Conservation (phyloP, 2,888 invertebrate genomes). For the Pandemis heparana region DNA sequence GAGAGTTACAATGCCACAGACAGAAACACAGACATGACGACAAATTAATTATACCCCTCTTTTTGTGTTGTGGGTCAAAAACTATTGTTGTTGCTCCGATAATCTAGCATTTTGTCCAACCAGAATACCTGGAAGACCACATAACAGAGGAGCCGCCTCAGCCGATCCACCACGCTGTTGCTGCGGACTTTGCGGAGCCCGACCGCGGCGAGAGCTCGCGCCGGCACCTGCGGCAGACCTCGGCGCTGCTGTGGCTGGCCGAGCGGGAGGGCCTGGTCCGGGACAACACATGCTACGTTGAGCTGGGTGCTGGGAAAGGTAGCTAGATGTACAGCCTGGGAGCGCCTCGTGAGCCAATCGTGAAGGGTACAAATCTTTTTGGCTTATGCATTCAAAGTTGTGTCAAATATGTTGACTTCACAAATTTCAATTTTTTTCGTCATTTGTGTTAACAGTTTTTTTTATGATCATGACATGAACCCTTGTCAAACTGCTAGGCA, state of each 20-base stretch:
- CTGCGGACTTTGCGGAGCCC: slow-evolving; percentile 63
- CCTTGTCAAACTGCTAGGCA: too few relatives aligned
- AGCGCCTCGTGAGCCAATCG: too few relatives aligned
- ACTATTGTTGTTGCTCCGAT: not conserved
- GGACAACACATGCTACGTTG: slow-evolving; percentile 90
- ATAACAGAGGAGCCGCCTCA: slow-evolving; percentile 57
- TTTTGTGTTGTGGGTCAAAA: too few relatives aligned
- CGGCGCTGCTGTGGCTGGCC: slow-evolving; percentile 90
- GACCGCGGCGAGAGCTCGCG: slow-evolving; percentile 87
- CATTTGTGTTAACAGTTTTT: too few relatives aligned
- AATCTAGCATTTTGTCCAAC: not conserved
- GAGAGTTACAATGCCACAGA: too few relatives aligned
- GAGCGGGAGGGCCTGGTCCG: slow-evolving; percentile 86
- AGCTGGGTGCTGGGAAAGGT: slow-evolving; percentile 97
- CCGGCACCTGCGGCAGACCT: slow-evolving; percentile 92
- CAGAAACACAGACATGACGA: too few relatives aligned
- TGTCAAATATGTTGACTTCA: too few relatives aligned
- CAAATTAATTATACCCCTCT: too few relatives aligned
- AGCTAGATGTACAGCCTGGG: not conserved
- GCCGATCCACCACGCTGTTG: slow-evolving; percentile 64
- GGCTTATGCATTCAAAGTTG: too few relatives aligned
- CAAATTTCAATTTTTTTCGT: too few relatives aligned
- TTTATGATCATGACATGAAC: too few relatives aligned
- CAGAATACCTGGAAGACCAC: slow-evolving; percentile 64
- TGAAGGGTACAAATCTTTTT: too few relatives aligned